Evolutionary conservation across 2,888 invertebrate species (phyloP).

Genomic region (Nematopogon swammerdamellus): DNA sequence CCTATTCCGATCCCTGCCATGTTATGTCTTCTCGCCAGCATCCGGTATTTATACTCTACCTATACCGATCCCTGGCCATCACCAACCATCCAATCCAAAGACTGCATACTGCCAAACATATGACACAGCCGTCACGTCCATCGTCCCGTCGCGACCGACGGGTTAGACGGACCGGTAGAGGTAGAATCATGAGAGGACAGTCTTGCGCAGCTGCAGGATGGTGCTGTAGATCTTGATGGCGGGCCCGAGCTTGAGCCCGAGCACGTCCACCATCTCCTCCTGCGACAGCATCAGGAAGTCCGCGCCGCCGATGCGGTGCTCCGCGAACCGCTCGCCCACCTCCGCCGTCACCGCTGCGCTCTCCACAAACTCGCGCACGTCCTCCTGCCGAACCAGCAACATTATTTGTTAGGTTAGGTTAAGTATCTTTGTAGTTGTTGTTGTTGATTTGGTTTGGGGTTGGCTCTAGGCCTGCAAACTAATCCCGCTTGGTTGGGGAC

Average conservation of each 20-base stretch:
- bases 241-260: conserved; percentile 79
- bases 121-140: too few relatives aligned
- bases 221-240: conserved; percentile 79
- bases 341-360: conserved; percentile 28
- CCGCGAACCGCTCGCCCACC: conserved; percentile 27
- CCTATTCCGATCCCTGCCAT: too few relatives aligned
- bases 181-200: not conserved
- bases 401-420: conserved; percentile 33
- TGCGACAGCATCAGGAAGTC: conserved; percentile 80
- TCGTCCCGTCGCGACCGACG: too few relatives aligned
- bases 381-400: conserved; percentile 52
- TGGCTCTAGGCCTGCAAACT: too few relatives aligned
- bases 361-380: conserved; percentile 26
- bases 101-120: too few relatives aligned
- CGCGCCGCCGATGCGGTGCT: conserved; percentile 74
- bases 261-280: conserved; percentile 70
- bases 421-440: too few relatives aligned
- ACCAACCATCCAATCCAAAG: too few relatives aligned
- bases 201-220: conserved; percentile 50
- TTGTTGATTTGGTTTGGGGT: too few relatives aligned
- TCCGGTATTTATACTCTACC: too few relatives aligned
- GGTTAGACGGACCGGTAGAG: not conserved
- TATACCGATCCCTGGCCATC: too few relatives aligned
- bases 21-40: too few relatives aligned
- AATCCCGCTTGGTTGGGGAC: too few relatives aligned